Evolutionary conservation across 1,140 invertebrate species (phyloP).

Genomic region (Aphis gossypii): DNA sequence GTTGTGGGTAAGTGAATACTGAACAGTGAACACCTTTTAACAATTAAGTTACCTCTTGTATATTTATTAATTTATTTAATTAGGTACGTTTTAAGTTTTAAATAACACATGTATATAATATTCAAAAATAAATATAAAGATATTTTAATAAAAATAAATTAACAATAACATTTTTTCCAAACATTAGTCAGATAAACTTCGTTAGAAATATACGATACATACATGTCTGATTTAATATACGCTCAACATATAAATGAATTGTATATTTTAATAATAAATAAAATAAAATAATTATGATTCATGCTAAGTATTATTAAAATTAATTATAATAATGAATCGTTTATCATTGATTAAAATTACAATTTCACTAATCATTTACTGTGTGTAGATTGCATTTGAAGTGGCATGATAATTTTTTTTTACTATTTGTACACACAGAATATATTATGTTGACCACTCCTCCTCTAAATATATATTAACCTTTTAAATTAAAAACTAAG

Average conservation of each 20-base stretch:
- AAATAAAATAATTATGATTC: background rate
- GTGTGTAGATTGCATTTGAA: background rate
- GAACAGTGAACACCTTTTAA: background rate
- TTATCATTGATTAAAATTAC: background rate
- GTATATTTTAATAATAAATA: background rate
- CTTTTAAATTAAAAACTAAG: background rate
- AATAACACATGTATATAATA: background rate
- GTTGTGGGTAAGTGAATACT: conserved; percentile 61
- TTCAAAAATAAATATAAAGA: background rate
- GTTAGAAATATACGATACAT: background rate
- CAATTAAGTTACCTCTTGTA: background rate
- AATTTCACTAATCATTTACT: background rate
- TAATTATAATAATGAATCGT: background rate
- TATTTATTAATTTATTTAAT: too few species aligned
- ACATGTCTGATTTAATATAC: background rate
- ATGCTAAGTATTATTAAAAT: too few species aligned
- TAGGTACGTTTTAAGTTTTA: background rate
- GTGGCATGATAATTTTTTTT: background rate
- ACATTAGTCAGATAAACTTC: background rate
- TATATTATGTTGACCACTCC: background rate
- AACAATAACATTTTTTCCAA: background rate
- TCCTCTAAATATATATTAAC: background rate
- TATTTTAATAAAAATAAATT: background rate
- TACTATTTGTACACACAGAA: background rate
- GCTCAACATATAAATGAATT: background rate